Evolutionary conservation across 2,888 invertebrate species (phyloP).

Genomic region (Meganola albula): DNA sequence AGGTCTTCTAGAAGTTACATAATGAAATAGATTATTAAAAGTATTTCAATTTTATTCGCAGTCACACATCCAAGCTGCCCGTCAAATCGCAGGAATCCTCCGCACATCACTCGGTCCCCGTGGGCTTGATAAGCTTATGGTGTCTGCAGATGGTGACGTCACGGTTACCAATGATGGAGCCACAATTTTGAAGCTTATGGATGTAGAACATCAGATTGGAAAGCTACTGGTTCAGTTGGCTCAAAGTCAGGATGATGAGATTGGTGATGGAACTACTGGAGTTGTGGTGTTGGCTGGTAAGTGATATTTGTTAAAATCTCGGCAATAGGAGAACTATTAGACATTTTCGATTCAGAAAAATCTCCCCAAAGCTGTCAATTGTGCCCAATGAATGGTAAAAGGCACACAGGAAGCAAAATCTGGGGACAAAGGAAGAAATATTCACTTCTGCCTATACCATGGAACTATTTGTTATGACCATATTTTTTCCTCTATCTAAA

Average conservation of each 20-base stretch:
- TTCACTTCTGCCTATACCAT: too few relatives aligned
- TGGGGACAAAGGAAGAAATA: too few relatives aligned
- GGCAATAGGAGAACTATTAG: too few relatives aligned
- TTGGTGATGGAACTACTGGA: conserved; percentile 99
- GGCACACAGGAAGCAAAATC: too few relatives aligned
- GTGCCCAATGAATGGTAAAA: too few relatives aligned
- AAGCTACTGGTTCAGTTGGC: conserved; percentile 98
- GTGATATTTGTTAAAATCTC: too few relatives aligned
- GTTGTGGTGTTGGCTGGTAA: conserved; percentile 89
- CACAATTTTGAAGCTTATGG: conserved; percentile 99
- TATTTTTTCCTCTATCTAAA: too few relatives aligned
- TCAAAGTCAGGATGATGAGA: conserved; percentile 99
- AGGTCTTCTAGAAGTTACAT: too few relatives aligned
- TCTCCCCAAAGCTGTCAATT: too few relatives aligned
- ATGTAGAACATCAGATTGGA: conserved; percentile 98
- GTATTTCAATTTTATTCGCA: conserved; percentile 46
- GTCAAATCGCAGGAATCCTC: conserved; percentile 92
- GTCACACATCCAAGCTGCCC: conserved; percentile 99
- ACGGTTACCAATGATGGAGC: conserved; percentile 99
- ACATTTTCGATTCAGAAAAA: too few relatives aligned
- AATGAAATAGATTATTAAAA: conserved; percentile 2
- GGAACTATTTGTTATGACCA: too few relatives aligned
- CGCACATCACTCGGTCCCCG: conserved; percentile 97
- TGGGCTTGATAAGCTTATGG: conserved; percentile 98
- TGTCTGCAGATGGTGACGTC: conserved; percentile 97